Conservation (phyloP, 2,888 invertebrate genomes). For the Halictus quadricinctus region DNA sequence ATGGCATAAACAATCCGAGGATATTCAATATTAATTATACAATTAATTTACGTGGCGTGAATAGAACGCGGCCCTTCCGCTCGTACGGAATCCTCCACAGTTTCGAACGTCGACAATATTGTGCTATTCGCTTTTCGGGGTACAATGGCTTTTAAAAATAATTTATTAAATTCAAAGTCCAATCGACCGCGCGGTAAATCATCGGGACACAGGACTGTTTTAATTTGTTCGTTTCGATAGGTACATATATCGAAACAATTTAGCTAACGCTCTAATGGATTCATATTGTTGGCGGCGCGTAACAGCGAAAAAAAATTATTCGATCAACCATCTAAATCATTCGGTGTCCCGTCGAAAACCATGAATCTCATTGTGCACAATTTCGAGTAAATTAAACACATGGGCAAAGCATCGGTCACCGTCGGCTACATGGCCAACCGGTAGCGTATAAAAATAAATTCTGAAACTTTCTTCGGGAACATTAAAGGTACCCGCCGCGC, state of each 20-base stretch:
- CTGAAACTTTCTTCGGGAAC: slow-evolving; percentile 37
- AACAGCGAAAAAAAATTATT: slow-evolving; percentile 25
- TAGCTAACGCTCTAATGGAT: slow-evolving; percentile 36
- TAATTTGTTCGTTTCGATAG: slow-evolving; percentile 44
- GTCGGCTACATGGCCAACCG: slow-evolving; percentile 16
- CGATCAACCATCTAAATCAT: slow-evolving; percentile 41
- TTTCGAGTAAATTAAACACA: slow-evolving; percentile 32
- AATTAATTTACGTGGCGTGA: slow-evolving; percentile 70
- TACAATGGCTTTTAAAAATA: slow-evolving; percentile 64
- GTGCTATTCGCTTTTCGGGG: slow-evolving; percentile 55
- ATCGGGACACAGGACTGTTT: slow-evolving; percentile 48
- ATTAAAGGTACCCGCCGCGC: slow-evolving; percentile 43
- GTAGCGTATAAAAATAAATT: slow-evolving; percentile 48
- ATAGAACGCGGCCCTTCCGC: slow-evolving; percentile 66
- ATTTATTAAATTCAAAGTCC: slow-evolving; percentile 57
- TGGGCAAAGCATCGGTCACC: neutral
- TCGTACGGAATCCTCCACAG: slow-evolving; percentile 54
- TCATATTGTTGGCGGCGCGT: slow-evolving; percentile 16
- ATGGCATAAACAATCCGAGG: slow-evolving; percentile 64
- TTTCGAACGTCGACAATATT: slow-evolving; percentile 62
- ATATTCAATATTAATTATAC: slow-evolving; percentile 71
- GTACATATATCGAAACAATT: slow-evolving; percentile 46
- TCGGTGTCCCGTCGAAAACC: slow-evolving; percentile 7
- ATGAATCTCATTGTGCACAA: slow-evolving; percentile 5
- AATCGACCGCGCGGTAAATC: slow-evolving; percentile 48